Evolutionary conservation across 2,888 invertebrate genomes (phyloP).

Genomic region (Drosophila monieri): DNA sequence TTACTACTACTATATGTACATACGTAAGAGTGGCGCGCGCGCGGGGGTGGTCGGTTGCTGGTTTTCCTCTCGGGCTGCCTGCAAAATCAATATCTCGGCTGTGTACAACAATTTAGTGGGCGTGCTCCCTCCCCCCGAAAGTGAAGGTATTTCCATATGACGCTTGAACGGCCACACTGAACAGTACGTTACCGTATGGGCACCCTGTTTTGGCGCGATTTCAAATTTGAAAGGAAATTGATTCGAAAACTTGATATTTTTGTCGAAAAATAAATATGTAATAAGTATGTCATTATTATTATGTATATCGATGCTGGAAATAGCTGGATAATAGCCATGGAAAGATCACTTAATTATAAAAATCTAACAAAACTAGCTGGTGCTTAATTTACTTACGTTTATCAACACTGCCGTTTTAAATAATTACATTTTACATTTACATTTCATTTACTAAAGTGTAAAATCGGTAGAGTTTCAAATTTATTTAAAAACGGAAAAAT

Average conservation of each 20-base stretch:
- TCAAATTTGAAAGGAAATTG: background rate
- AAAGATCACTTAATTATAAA: too few relatives aligned
- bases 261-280: background rate
- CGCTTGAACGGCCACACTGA: background rate
- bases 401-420: too few relatives aligned
- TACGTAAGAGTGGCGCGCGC: conserved; percentile 46
- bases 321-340: too few relatives aligned
- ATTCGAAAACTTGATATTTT: background rate
- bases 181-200: background rate
- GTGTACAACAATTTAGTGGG: conserved; percentile 64
- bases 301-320: too few relatives aligned
- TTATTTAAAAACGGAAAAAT: too few relatives aligned
- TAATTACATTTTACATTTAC: too few relatives aligned
- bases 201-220: conserved; percentile 1
- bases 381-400: too few relatives aligned
- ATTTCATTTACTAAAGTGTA: too few relatives aligned
- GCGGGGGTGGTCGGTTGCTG: conserved; percentile 48
- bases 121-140: background rate
- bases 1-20: conserved; percentile 71
- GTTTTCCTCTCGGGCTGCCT: conserved; percentile 55
- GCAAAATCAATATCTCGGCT: conserved; percentile 68
- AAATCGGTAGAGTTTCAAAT: too few relatives aligned
- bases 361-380: too few relatives aligned
- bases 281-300: too few relatives aligned
- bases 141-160: background rate